Base-by-base conservation (phyloP, 2,888 invertebrate genomes). In the Drosophila kuntzei region DNA sequence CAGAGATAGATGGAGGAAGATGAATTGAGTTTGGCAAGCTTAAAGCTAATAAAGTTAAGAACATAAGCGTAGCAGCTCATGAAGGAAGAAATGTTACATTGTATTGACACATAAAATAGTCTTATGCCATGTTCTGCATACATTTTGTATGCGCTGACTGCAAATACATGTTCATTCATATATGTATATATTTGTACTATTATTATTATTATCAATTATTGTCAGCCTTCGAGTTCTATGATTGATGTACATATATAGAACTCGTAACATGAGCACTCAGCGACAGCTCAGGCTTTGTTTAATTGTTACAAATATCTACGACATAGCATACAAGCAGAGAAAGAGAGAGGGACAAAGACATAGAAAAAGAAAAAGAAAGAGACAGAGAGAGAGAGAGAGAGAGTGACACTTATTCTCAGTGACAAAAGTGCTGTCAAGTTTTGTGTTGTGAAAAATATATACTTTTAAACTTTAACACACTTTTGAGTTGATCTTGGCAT, bases 151-250 rank as follows among this genome's bases (percentile, higher is more conserved):
- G n/a, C 43, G 18, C 29, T 47, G 44, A 11, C 34, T 49, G 44
- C 55, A 47, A 47, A 25, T 27, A 36, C 14, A 47, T 25, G 12
- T 16, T 22, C 20, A 14, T 39, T 14, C 16, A 9, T 34, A 20
- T 41, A 7, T 22, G 25, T 39, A 20, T 22, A 9, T 34, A 20
- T 41, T 9, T 22, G 25, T 51, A 41, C n/a, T 14, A 29, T 41
- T 44, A 29, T 54, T 62, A 39, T 77, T 71, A 65, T 54, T 74
- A 68, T 66, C 69, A 79, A 76, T 82, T 79, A 68, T 65, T 68
- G 65, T 64, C 72, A 64, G 78, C 20, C 72, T 50, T 64, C 37
- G 64, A 55, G 64, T 55, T 66, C 27, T 25, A 64, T 71, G 81
- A 79, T 81, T 71, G 76, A 80, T 71, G 65, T 59, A 29, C 22